Conservation (phyloP, 2,888 invertebrate genomes). For the Hoplodrina blanda region DNA sequence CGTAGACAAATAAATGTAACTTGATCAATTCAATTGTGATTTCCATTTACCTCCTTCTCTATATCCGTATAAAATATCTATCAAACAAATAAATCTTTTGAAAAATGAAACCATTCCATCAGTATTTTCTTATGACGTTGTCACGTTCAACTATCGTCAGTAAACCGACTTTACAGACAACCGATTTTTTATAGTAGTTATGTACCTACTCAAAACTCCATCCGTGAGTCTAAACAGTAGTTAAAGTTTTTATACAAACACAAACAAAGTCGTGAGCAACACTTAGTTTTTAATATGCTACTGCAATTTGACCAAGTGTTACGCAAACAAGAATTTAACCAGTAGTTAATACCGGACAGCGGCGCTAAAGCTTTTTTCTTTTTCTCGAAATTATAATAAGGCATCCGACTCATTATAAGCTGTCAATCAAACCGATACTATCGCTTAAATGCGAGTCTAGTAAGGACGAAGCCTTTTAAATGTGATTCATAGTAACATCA, state of each 20-base stretch:
- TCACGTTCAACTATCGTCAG: no score
- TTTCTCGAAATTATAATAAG: constrained; percentile 77
- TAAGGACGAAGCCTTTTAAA: constrained; percentile 61
- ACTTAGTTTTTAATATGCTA: constrained; percentile 61
- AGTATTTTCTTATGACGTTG: no score
- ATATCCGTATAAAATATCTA: no score
- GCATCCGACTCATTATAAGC: constrained; percentile 76
- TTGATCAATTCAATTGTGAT: no score
- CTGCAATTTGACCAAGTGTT: constrained; percentile 72
- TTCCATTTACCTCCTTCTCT: no score
- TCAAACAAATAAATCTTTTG: no score
- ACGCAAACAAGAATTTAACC: constrained; percentile 81
- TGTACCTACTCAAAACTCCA: not conserved
- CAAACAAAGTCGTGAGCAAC: constrained; percentile 20
- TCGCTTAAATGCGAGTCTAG: constrained; percentile 63
- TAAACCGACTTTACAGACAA: no score
- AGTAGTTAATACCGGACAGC: constrained; percentile 76
- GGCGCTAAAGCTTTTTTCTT: constrained; percentile 68
- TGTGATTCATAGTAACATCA: constrained; percentile 46
- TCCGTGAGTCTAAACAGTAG: not conserved
- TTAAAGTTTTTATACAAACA: not conserved
- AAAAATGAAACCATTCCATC: no score
- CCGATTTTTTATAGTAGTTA: no score
- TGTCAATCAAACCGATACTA: constrained; percentile 79
- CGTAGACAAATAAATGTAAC: no score